A percentile compares a stretch with the other conserved stretches of the same genome.
phyloP scores from a whole-genome alignment of 2,797 vertebrate genomes.

The Thripadectes ignobilis region DNA sequence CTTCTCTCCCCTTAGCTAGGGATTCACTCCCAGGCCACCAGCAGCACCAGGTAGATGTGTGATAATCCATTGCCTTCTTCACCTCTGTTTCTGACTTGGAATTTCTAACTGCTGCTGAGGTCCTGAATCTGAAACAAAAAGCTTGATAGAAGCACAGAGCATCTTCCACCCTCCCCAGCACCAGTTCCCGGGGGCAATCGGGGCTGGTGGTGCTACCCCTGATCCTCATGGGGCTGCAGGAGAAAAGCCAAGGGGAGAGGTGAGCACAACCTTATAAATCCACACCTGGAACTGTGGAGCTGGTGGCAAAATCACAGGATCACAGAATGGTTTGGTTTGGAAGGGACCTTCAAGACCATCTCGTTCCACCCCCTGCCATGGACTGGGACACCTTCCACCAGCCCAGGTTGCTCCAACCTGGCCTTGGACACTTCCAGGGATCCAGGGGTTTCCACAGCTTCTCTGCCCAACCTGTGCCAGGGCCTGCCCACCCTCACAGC shows the following conservation, averaged over 20 bases:
- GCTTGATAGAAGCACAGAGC: too few relatives aligned
- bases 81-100: background rate
- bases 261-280: too few relatives aligned
- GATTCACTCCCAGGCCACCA: background rate
- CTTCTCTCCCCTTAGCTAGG: background rate
- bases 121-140: background rate
- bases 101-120: background rate
- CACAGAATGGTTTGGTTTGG: background rate
- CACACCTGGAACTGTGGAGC: too few relatives aligned
- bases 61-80: background rate
- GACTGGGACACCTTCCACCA: background rate
- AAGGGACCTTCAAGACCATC: background rate
- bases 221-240: background rate
- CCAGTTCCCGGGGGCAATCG: rapidly evolving
- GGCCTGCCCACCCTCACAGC: rapidly evolving
- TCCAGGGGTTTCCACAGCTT: background rate
- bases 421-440: background rate
- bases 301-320: background rate
- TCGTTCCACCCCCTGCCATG: background rate
- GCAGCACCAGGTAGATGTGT: background rate
- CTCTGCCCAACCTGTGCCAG: background rate
- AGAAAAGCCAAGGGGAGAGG: background rate
- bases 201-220: background rate
- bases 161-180: rapidly evolving
- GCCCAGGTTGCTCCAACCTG: background rate